Evolutionary conservation across 2,797 vertebrate genomes (phyloP), one percentile per base, ranked within the genome.

Genomic region (Pampus argenteus): DNA sequence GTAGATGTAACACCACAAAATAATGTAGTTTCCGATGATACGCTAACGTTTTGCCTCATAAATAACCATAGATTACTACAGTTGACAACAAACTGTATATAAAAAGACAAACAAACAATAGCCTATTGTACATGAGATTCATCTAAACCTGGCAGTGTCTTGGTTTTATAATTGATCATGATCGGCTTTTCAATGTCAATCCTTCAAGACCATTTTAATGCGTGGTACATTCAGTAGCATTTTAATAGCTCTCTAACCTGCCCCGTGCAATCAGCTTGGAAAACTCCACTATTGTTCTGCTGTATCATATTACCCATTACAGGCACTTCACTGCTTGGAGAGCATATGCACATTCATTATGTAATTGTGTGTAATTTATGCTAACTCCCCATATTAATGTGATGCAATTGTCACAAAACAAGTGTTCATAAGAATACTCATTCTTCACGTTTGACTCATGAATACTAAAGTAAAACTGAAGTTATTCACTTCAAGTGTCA

Each of bases 351-450:
- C 71, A 83, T 88, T 86, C 77, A 89, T 87, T 84, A 87, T 84
- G 74, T 76, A 70, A 71, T 72, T 70, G 75, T 61, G 67, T 76
- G 71, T 81, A 83, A 91, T 83, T 81, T 74, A 86, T 83, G 54
- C 76, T 59, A 74, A 73, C 67, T 60, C 71, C 69, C 31, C 57
- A 51, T 76, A 64, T 76, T 83, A 82, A 89, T 80, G 66, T 47
- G 51, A 49, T 70, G 79, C 56, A 71, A 68, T 76, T 70, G 81
- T 77, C 68, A 72, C 44, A 66, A 79, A 73, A 74, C 60, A 80
- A 80, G 69, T 62, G 69, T 74, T 77, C 68, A 68, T 40, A 34
- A 60, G 61, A 74, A 65, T 55, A 29, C 45, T 63, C 26, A 18
- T 82, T 74, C 61, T 59, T 66, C 59, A 40, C 17, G 26, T 84